Base-by-base conservation (phyloP, 2,113 vertebrate species). In the Rhinolophus sinicus region DNA sequence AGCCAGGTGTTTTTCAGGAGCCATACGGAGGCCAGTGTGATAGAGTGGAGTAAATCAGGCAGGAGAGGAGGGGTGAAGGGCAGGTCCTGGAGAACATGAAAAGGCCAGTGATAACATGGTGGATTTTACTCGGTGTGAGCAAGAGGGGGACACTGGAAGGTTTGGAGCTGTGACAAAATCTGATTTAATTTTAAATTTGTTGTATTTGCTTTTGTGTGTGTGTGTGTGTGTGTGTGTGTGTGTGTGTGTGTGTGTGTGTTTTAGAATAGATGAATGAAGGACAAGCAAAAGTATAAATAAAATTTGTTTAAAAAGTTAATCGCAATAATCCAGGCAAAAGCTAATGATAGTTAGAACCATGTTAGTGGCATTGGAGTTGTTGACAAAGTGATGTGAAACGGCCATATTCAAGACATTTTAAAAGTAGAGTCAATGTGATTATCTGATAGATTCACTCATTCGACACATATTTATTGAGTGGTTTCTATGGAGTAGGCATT, bases 51-150 rank as follows among this genome's bases (percentile, higher is more conserved):
- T 50, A 33, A 15, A 9, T 47, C 26, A 7, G 28, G 22, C 21
- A 72, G 22, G 38, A 58, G 21, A 50, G 44, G n/a, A 64, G 44
- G 9, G 6, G 22, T 58, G 6, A 26, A 67, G 15, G 7, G 44
- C 3, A 24, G 35, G 13, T 13, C 28, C 21, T 10, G 0, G 1
- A 22, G 19, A 6, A 52, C 1, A 3, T 44, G 40, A 6, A n/a
- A 44, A 4, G 54, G 11, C 40, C 18, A 21, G 13, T 44, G 2
- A 1, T 28, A 78, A 62, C 54, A 14, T 8, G 4, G 4, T 21
- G n/a, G 2, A 13, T 28, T 90, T 50, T 38, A 58, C 7, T 73
- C 15, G 33, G 10, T 21, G 35, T 80, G 30, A 76, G 58, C 26
- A 15, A 64, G 56, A 40, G 9, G 18, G 47, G 8, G 21, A 8